Evolutionary conservation across 2,113 vertebrate genomes (phyloP).

Genomic region (Cavia porcellus): DNA sequence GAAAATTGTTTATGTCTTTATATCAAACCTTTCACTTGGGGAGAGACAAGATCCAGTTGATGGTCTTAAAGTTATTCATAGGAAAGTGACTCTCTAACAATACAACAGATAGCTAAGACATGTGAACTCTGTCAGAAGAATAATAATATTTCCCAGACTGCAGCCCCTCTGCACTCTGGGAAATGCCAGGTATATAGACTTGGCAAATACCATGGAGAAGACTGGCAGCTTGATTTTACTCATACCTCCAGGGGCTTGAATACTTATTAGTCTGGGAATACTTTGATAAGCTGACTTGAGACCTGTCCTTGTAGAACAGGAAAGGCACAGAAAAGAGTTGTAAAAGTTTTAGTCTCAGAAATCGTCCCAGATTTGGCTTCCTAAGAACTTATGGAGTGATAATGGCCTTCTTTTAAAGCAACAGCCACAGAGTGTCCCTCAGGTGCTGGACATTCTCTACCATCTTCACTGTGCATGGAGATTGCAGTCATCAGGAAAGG

Average conservation of each 20-base stretch:
- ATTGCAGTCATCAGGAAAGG: too few species aligned
- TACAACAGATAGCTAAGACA: not conserved
- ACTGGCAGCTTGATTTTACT: not conserved
- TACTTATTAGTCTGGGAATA: not conserved
- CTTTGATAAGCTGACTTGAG: not conserved
- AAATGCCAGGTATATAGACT: not conserved
- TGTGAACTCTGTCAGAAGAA: not conserved
- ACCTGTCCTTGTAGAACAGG: not conserved
- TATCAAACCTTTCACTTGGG: not conserved
- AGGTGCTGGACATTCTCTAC: too few species aligned
- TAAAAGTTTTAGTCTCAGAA: not conserved
- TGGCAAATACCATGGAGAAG: not conserved
- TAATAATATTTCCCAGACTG: not conserved
- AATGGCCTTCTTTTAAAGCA: not conserved
- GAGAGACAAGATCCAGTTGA: not conserved
- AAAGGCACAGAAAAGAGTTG: not conserved
- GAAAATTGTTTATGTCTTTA: not conserved
- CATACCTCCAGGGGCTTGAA: not conserved
- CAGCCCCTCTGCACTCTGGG: too few species aligned
- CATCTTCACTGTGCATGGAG: too few species aligned
- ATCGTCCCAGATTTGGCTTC: not conserved
- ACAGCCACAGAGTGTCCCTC: too few species aligned
- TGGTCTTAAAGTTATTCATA: not conserved
- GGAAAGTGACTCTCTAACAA: not conserved
- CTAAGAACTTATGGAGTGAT: not conserved